phyloP scores from a whole-genome alignment of 92 coral and sea anemone genomes.

The Siderastrea siderea region DNA sequence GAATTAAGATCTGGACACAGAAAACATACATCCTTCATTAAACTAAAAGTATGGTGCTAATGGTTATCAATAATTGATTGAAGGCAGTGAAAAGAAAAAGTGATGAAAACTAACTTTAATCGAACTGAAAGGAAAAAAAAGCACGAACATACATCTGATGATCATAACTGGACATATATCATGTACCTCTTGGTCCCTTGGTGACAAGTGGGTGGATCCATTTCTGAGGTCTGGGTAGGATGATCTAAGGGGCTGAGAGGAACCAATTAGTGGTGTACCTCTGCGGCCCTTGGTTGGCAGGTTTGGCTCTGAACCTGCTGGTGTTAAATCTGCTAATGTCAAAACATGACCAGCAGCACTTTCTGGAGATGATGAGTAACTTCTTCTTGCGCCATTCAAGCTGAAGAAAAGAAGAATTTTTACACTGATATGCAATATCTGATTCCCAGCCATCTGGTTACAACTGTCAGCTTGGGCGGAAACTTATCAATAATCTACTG shows the following conservation, averaged over 20 bases:
- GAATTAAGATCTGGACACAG: too few species aligned
- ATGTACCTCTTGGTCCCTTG: slow-evolving; percentile 85
- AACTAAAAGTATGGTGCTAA: too few species aligned
- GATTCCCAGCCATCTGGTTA: too few species aligned
- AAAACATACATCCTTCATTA: too few species aligned
- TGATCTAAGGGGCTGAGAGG: slow-evolving; percentile 74
- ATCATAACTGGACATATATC: neutral
- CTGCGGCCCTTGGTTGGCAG: slow-evolving; percentile 60
- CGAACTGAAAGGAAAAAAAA: too few species aligned
- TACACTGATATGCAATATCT: too few species aligned
- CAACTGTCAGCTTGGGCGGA: too few species aligned
- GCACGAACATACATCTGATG: too few species aligned
- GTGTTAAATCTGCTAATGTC: slow-evolving; percentile 97
- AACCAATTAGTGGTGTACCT: slow-evolving; percentile 60
- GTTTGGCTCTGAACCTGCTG: slow-evolving; percentile 88
- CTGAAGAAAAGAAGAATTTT: slow-evolving; percentile 16
- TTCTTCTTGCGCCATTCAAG: slow-evolving; percentile 70
- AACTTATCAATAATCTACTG: too few species aligned
- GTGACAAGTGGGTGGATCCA: slow-evolving; percentile 84
- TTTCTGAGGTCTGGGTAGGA: slow-evolving; percentile 84
- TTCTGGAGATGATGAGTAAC: slow-evolving; percentile 88
- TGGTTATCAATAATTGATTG: too few species aligned
- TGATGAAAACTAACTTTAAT: too few species aligned
- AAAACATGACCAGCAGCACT: slow-evolving; percentile 84
- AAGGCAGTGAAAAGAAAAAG: too few species aligned